Conservation (phyloP, 1,140 invertebrate genomes). For the Spodoptera frugiperda region DNA sequence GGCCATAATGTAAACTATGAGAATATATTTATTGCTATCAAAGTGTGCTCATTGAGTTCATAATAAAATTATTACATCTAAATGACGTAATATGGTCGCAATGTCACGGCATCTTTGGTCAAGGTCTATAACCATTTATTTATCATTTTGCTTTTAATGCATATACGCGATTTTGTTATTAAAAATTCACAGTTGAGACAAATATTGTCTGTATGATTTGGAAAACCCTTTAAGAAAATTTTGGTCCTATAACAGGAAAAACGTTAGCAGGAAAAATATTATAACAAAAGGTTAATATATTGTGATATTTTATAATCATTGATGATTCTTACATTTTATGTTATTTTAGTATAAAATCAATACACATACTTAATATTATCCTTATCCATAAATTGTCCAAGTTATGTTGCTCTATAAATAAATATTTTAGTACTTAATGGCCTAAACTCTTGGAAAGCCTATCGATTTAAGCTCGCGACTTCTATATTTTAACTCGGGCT, state of each 20-base stretch:
- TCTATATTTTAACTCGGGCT: slow-evolving; percentile 28
- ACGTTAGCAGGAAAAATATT: no score
- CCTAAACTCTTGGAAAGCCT: slow-evolving; percentile 10
- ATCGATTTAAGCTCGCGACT: background rate
- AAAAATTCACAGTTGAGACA: background rate
- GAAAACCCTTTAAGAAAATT: no score
- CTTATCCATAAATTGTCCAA: no score
- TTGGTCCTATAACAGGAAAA: no score
- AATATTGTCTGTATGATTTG: no score
- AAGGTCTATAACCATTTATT: slow-evolving; percentile 2
- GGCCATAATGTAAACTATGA: slow-evolving; percentile 15
- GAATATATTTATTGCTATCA: slow-evolving; percentile 29
- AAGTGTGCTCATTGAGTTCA: slow-evolving; percentile 24
- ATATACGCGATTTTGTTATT: background rate
- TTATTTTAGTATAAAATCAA: no score
- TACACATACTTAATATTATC: no score
- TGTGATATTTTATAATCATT: no score
- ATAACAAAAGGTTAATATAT: no score
- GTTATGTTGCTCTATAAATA: background rate
- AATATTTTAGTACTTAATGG: background rate
- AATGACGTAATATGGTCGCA: slow-evolving; percentile 20
- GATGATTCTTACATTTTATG: background rate
- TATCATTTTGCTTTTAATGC: slow-evolving; percentile 7
- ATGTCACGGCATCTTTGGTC: no score
- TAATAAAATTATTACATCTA: slow-evolving; percentile 37